Evolutionary conservation across 2,888 invertebrate species (phyloP), one percentile per base, ranked within the genome.

Genomic region (Nephrotoma guestfalica): DNA sequence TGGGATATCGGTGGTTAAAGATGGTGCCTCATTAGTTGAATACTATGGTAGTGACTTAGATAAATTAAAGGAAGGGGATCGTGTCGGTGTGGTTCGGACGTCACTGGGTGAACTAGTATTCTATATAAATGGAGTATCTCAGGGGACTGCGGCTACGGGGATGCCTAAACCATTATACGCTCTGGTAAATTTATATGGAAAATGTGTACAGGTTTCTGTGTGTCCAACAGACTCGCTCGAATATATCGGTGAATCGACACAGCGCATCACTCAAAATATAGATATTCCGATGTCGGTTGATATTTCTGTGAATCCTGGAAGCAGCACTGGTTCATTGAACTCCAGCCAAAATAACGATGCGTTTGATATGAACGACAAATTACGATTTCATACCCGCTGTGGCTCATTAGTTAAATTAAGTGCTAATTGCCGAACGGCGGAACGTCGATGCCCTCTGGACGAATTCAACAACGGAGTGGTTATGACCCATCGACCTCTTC

Each of bases 391-490:
- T 91, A 95, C 96, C 86, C 94, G 96, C 88, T 97, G 97, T 90
- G 98, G 98, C 0, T 95, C 96, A 13, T 92, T 98, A 87, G 96
- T 98, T 0, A 97, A 97, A 90, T 92, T 98, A 41, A 95, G 97
- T 0, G 94, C 95, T 88, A 96, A 96, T 89, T 94, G 96, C 91
- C 93, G 97, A 88, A 95, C 96, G 4, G 98, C 98, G 0, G 97
- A 98, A 90, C 93, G 98, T 87, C 94, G 96, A 86, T 93, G 97
- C 87, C 98, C 98, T 0, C 92, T 97, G 6, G 98, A 98, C 90
- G 98, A 98, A 91, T 98, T 98, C 91, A 98, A 98, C 91, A 98
- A 98, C 91, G 98, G 97, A 0, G 97, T 98, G 2, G 97, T 98
- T 1, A 97, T 98, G 96, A 98, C 98, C 1, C 96, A 97, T 89